Base-by-base conservation (phyloP, 2,888 invertebrate genomes). In the Odontocolon sp. region DNA sequence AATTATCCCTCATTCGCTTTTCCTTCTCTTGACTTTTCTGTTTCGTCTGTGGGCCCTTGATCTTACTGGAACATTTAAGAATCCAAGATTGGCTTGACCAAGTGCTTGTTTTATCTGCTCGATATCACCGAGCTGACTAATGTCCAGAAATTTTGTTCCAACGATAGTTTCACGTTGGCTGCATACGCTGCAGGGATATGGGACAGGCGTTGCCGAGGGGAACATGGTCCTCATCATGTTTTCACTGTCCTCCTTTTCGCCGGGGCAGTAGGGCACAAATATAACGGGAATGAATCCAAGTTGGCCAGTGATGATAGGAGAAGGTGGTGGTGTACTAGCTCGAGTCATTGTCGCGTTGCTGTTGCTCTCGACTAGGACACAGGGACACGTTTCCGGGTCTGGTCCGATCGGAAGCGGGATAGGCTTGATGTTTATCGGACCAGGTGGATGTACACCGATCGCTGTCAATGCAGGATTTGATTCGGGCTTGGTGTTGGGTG, bases 201-300 rank as follows among this genome's bases (percentile, higher is more conserved):
- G 93, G 8, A 94, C 92, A 16, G 93, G 92, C 28, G 93, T 92
- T 0, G 93, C 94, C 23, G 92, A 91, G 0, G 94, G 94, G 89
- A 94, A 94, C 84, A 92, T 92, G 72, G 92, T 91, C 81, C 92
- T 92, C 47, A 93, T 92, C 36, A 81, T 82, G 45, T 85, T 81
- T 74, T 80, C 77, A 31, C 82, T 82, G 47, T 85, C 83, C 18
- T 89, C 91, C 86, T 90, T 90, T 54, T 82, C 82, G 23, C 93
- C 93, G 0, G 94, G 94, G 84, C 94, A 94, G 85, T 93, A 93
- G 0, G 95, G 95, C 81, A 94, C 92, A 84, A 95, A 94, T 14
- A 95, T 92, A 2, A 95, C 94, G 0, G 95, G 95, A 81, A 95
- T 92, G 81, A 93, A 95, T 54, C 94, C 95, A 52, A 95, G 79